Base-by-base conservation (phyloP, 2,888 invertebrate genomes). In the Fissipunctia ypsillon region DNA sequence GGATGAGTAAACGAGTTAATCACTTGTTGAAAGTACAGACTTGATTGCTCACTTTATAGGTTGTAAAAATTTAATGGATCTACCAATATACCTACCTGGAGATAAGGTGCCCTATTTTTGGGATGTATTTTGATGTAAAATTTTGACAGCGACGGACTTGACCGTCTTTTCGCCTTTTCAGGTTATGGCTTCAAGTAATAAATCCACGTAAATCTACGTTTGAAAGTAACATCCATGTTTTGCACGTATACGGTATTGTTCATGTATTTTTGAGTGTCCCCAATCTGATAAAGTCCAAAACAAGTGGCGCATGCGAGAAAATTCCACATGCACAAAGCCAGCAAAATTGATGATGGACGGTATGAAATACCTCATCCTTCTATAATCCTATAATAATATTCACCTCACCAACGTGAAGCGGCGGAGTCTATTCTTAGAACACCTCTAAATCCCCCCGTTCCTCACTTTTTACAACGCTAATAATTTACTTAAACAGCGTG, bases 401-500 rank as follows among this genome's bases (percentile, higher is more conserved):
- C 9, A 28, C 50, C 60, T 54, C 19, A 1, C 7, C 16, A 6
- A 12, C 5, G 31, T 22, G 63, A 50, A 56, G 28, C 19, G 10
- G 19, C 45, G 22, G 35, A 57, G 16, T 63, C 41, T 66, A 57
- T 73, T 73, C 41, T 66, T 67, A 57, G 75, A 48, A 35, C 57
- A 73, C 63, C 57, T 69, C 48, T 59, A 76, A 61, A 69, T 25
- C 50, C 12, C 19, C 4, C 52, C 45, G 10, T 83, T 56, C 66
- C 79, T 81, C 82, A 81, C 48, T 68, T 84, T 80, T 77, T 74
- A 81, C 68, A 73, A 60, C 61, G 43, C 66, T 59, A 84, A 86
- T 83, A 86, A 84, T 83, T 86, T 81, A 86, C 83, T 83, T 84
- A 84, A 83, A 77, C 74, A 76, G 64, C 68, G 84, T 84, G 85